Evolutionary conservation across 2,113 vertebrate species (phyloP).

Genomic region (Apus apus): DNA sequence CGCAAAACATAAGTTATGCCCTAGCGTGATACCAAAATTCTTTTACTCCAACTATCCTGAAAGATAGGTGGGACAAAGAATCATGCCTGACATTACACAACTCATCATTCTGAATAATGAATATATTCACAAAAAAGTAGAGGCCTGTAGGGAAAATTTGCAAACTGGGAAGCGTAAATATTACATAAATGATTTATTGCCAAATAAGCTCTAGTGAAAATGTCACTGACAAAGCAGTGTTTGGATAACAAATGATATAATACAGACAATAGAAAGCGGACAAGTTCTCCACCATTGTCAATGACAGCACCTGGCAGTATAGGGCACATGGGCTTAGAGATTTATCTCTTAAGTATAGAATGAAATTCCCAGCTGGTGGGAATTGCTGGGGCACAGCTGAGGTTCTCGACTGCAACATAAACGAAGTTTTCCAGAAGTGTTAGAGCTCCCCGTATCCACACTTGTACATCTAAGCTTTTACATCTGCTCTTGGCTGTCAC

Average conservation of each 20-base stretch:
- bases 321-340: not conserved
- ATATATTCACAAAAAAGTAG: not conserved
- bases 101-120: not conserved
- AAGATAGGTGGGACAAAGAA: not conserved
- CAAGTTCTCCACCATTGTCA: not conserved
- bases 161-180: not conserved
- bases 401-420: not conserved
- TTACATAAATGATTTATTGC: not conserved
- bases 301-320: not conserved
- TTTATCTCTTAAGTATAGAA: not conserved
- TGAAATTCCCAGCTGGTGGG: not conserved
- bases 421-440: not conserved
- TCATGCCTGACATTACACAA: not conserved
- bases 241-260: not conserved
- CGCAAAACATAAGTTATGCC: not conserved
- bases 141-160: not conserved
- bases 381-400: not conserved
- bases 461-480: not conserved
- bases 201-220: not conserved
- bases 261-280: not conserved
- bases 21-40: not conserved
- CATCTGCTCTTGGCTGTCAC: not conserved
- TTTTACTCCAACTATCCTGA: not conserved
- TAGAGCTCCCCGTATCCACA: not conserved
- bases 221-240: not conserved